Conservation (phyloP, 2,888 invertebrate genomes). For the Andrena bucephala region DNA sequence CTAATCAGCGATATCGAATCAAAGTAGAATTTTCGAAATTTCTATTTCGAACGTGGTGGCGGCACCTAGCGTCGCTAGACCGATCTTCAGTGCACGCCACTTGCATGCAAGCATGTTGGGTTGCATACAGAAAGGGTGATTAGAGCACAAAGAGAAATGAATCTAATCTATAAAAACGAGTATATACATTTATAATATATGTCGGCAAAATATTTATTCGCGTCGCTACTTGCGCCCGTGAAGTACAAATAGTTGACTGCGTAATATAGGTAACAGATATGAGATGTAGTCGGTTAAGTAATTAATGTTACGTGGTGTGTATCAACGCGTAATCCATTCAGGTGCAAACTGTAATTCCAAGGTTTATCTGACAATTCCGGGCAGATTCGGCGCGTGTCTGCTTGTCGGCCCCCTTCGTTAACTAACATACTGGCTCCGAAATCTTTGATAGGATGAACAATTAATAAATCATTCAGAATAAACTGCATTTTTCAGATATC, state of each 20-base stretch:
- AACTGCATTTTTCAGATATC: no score
- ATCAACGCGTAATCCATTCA: neutral
- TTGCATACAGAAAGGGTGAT: neutral
- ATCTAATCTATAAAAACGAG: neutral
- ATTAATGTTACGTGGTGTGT: neutral
- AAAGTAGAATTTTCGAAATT: neutral
- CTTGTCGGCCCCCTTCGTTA: neutral
- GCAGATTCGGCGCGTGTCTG: neutral
- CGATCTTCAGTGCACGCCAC: neutral
- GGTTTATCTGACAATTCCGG: no score
- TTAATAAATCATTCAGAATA: no score
- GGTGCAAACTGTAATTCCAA: neutral
- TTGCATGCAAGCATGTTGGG: neutral
- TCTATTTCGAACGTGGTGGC: neutral
- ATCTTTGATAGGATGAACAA: no score
- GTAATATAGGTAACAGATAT: neutral
- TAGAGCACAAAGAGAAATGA: neutral
- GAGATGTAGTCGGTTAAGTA: neutral
- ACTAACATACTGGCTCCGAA: no score
- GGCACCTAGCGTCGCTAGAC: neutral
- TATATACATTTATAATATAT: neutral
- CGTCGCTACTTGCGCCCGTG: neutral
- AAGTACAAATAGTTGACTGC: neutral
- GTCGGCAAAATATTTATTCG: neutral
- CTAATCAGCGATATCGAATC: constrained; percentile 4